These are phyloP conservation scores for Helicolenus hilgendorfi DNA, from an alignment of 2,797 vertebrate genomes.

Conservation along the genomic window DNA sequence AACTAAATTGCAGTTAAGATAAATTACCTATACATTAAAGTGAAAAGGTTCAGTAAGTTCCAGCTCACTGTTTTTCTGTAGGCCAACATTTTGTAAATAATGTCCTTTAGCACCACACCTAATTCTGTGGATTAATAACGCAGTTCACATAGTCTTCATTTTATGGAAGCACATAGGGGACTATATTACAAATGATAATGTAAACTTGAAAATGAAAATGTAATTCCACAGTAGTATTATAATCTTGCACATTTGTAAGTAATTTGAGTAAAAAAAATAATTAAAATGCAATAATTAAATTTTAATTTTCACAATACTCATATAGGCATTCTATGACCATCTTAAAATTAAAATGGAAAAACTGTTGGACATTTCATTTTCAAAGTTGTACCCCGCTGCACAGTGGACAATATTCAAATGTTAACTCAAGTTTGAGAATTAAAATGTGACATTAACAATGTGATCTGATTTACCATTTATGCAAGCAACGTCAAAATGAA, in stretches of 20 bases:
- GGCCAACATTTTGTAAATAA: background rate
- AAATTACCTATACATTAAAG: slow-evolving; percentile 21
- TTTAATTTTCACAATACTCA: background rate
- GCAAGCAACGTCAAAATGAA: background rate
- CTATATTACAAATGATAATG: background rate
- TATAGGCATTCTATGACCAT: background rate
- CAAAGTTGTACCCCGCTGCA: background rate
- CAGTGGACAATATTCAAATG: background rate
- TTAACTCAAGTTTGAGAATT: background rate
- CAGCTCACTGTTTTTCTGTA: background rate
- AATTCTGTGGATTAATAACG: background rate
- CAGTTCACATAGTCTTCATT: background rate
- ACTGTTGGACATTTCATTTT: background rate
- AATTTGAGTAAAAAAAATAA: background rate
- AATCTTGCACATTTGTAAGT: background rate
- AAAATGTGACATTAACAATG: background rate
- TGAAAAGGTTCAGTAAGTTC: slow-evolving; percentile 1
- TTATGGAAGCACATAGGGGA: background rate
- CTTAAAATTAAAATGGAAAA: background rate
- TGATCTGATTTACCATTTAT: background rate
- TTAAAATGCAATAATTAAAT: background rate
- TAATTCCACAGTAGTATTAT: background rate
- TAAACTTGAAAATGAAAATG: background rate
- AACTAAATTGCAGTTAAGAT: slow-evolving; percentile 3
- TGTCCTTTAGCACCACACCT: background rate